A percentile compares a stretch with the other conserved stretches of the same genome.
phyloP scores from a whole-genome alignment of 2,113 vertebrate species.

The Chamaetylas fuelleborni region DNA sequence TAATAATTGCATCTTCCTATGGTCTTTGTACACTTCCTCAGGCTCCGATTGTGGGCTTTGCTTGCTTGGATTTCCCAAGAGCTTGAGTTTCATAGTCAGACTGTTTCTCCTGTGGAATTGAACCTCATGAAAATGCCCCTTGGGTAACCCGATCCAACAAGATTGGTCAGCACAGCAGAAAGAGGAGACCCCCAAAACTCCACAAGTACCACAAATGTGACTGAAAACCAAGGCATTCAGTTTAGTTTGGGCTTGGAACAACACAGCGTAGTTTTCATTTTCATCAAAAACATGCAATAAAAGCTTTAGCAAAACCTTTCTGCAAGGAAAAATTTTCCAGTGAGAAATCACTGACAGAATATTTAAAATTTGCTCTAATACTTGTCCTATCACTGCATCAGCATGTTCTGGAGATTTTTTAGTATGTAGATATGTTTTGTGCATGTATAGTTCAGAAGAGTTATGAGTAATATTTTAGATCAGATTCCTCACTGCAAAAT shows the following conservation, averaged over 20 bases:
- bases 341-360: background rate
- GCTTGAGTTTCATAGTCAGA: background rate
- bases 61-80: background rate
- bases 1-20: background rate
- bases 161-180: background rate
- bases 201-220: background rate
- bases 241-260: background rate
- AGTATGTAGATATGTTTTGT: background rate
- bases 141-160: background rate
- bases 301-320: background rate
- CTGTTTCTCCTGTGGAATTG: background rate
- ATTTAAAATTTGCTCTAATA: background rate
- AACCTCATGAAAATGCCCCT: background rate
- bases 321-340: background rate
- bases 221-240: background rate
- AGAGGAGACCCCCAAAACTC: background rate
- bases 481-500: background rate
- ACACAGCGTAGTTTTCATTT: background rate
- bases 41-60: background rate
- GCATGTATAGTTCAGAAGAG: background rate
- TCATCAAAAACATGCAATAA: background rate
- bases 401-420: background rate
- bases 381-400: background rate
- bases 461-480: background rate
- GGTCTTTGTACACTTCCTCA: background rate